Conservation (phyloP, 2,888 invertebrate species). For the Marronus borbonicus region DNA sequence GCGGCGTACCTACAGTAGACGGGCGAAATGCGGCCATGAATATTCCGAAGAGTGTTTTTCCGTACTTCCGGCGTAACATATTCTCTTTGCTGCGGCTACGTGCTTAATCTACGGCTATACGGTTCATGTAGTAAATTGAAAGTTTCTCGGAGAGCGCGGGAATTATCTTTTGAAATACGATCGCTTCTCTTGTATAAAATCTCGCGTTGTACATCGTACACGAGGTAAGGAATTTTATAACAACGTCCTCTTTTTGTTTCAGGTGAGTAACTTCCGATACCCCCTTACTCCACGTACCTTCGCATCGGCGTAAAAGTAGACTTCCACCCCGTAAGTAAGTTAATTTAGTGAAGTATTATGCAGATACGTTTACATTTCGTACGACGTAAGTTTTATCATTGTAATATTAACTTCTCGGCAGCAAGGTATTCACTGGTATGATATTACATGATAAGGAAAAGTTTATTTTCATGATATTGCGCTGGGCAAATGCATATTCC, state of each 20-base stretch:
- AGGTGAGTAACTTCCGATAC: conserved; percentile 30
- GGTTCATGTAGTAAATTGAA: conserved; percentile 32
- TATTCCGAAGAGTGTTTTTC: conserved; percentile 31
- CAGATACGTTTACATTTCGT: conserved; percentile 2
- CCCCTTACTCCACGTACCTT: neutral
- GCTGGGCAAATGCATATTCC: no score
- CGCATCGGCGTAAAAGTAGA: neutral
- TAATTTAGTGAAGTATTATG: conserved; percentile 12
- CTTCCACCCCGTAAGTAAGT: conserved; percentile 4
- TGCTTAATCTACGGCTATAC: conserved; percentile 21
- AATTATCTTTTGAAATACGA: conserved; percentile 31
- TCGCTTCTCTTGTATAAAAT: conserved; percentile 14
- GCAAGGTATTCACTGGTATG: neutral
- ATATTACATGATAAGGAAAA: neutral
- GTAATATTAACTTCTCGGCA: neutral
- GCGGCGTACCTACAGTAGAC: neutral
- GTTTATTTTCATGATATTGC: neutral
- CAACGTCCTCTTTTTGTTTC: conserved; percentile 27
- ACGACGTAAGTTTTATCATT: conserved; percentile 4
- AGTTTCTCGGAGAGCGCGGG: conserved; percentile 9
- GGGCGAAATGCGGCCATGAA: conserved; percentile 23
- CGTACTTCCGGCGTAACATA: conserved; percentile 26
- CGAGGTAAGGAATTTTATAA: conserved; percentile 18
- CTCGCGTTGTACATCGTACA: conserved; percentile 4
- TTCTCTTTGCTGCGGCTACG: conserved; percentile 30